Base-by-base conservation (phyloP, 2,797 vertebrate species). In the Amphiprion clarkii region DNA sequence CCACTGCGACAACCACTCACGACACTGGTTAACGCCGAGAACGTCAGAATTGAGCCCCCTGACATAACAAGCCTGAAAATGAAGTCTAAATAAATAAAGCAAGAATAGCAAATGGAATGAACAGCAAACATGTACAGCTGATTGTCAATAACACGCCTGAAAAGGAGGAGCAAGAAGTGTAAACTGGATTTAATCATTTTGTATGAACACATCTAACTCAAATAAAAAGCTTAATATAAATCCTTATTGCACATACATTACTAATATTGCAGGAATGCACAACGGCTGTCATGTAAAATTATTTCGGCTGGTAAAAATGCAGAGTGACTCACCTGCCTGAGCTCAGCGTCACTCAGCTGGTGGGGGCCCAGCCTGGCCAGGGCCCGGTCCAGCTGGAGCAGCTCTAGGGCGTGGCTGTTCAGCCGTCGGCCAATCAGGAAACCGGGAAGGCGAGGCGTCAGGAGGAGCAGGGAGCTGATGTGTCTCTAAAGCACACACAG, bases 1-100 rank as follows among this genome's bases (percentile, higher is more conserved):
- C 98, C 98, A 99, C 72, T 95, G 95, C 63, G 92, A 89, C 79
- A 99, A 91, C 98, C 97, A 99, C 17, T 92, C 92, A 0, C 84
- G 87, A 85, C 96, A 98, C 85, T 95, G 93, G 0, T 87, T 69
- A 10, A 77, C 17, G 42, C 73, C 81, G 3, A 98, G 79, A 6
- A 44, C 67, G 0, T 93, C 83, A 25, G 95, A 89, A 78, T 96
- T 91, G 9, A 99, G 89, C 0, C 98, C 98, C 11, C 98, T 95
- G 12, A 96, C 51, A 39, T 95, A 98, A 88, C 98, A 99, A n/a
- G 97, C 98, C 98, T 99, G 86, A 39, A 67, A 53, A 65, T 29
- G 74, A 23, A 7, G 23, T 74, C 31, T 4, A 55, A 39, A 39
- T 39, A 11, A 39, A 39, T 39, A 12, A 39, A 39, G 33, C 33